phyloP scores from a whole-genome alignment of 37 sponge, comb jelly and placozoan species.

The Crambe crambe region DNA sequence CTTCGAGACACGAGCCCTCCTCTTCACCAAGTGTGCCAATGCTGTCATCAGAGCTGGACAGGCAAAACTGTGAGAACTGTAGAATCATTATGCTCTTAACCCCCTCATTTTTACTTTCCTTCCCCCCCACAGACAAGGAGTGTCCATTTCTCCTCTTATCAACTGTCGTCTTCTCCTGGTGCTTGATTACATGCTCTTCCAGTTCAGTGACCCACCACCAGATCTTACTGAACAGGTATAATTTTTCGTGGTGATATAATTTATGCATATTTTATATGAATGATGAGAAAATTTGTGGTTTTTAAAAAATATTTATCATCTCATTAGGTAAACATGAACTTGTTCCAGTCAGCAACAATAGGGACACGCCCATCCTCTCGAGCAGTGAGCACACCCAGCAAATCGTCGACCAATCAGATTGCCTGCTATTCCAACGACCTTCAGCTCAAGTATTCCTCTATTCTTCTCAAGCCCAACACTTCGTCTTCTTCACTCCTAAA shows the following conservation, averaged over 20 bases:
- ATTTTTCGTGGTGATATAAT: too few relatives aligned
- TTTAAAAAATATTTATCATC: not conserved
- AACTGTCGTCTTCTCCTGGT: conserved; percentile 66
- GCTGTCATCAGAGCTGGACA: conserved; percentile 53
- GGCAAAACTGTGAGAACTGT: conserved; percentile 31
- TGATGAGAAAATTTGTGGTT: too few relatives aligned
- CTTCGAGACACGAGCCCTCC: conserved; percentile 12
- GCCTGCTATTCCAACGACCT: conserved; percentile 51
- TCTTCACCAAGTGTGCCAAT: conserved; percentile 49
- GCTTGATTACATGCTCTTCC: conserved; percentile 73
- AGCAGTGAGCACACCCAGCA: conserved; percentile 1
- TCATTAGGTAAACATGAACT: conserved; percentile 47
- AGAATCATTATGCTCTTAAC: too few relatives aligned
- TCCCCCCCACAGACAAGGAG: conserved; percentile 39
- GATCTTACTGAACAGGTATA: conserved; percentile 72
- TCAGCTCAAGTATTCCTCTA: conserved; percentile 44
- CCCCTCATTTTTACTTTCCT: not conserved
- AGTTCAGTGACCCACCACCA: conserved; percentile 42
- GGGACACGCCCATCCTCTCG: not conserved
- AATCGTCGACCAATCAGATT: not conserved
- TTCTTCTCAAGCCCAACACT: conserved; percentile 22
- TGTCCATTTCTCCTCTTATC: conserved; percentile 34
- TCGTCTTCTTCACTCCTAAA: not conserved
- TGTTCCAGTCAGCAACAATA: conserved; percentile 14
- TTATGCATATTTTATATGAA: too few relatives aligned